Percentiles rank a stretch among this genome's conserved stretches.
Evolutionary conservation across 2,113 vertebrate species (phyloP).

Genomic region (Candoia aspera): DNA sequence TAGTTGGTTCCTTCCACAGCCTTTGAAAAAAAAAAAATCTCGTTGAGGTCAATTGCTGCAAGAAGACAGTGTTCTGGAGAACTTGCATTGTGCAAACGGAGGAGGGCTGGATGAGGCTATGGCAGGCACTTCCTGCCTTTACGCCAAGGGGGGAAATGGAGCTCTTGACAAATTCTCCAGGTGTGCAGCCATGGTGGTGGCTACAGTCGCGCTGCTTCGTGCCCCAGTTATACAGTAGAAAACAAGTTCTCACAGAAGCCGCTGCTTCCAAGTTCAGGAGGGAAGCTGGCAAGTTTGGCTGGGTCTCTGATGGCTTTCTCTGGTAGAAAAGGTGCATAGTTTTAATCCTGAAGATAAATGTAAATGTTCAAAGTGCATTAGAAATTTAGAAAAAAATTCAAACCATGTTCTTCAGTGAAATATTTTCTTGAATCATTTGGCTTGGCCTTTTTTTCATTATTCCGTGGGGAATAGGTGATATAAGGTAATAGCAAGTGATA

Average conservation of each 20-base stretch:
- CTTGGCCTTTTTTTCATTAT: neutral
- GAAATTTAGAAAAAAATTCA: neutral
- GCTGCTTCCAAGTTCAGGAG: neutral
- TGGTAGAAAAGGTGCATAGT: neutral
- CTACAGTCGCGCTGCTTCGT: neutral
- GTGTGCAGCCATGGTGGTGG: neutral
- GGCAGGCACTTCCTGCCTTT: neutral
- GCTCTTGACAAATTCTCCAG: neutral
- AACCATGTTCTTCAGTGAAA: neutral
- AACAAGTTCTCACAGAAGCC: neutral
- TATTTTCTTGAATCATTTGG: neutral
- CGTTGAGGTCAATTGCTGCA: neutral
- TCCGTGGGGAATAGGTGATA: neutral
- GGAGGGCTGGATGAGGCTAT: neutral
- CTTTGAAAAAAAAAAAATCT: neutral
- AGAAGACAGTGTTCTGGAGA: neutral
- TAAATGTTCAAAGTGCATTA: neutral
- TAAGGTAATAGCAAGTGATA: neutral
- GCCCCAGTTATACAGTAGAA: neutral
- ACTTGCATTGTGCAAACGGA: neutral
- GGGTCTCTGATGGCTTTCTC: neutral
- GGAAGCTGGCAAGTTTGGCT: neutral
- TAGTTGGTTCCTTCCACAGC: neutral
- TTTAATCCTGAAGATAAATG: neutral
- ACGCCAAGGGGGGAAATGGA: no score